phyloP scores from a whole-genome alignment of 2,113 vertebrate genomes.

The Tamias sibiricus region DNA sequence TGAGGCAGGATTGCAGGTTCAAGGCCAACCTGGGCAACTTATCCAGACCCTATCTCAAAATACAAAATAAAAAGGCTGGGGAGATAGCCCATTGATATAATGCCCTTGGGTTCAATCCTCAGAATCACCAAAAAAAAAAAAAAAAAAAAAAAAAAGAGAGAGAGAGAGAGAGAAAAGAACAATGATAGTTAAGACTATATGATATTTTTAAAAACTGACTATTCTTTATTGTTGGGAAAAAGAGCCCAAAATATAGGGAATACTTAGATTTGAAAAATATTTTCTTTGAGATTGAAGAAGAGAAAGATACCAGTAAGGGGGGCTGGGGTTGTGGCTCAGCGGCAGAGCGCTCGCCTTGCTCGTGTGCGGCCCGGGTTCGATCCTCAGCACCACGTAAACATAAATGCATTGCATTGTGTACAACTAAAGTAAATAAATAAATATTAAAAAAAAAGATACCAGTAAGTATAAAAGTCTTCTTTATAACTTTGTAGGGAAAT shows the following conservation, averaged over 20 bases:
- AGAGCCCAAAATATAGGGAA: neutral
- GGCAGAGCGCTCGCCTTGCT: no score
- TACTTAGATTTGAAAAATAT: neutral
- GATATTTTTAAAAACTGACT: neutral
- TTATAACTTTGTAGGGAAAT: neutral
- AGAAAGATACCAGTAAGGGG: no score
- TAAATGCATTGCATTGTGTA: no score
- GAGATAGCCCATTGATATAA: neutral
- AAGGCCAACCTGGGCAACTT: neutral
- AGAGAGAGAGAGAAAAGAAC: no score
- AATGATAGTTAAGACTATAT: no score
- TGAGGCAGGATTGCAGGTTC: neutral
- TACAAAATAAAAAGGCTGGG: neutral
- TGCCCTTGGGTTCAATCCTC: neutral
- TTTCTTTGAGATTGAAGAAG: neutral
- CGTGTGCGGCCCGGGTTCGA: no score
- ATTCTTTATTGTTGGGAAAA: neutral
- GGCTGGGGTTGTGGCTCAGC: no score
- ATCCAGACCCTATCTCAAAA: neutral
- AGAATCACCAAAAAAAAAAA: neutral
- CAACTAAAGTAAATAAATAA: no score
- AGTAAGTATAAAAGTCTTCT: neutral
- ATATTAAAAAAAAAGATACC: no score
- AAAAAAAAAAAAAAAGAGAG: no score
- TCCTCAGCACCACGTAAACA: no score